Evolutionary conservation across 1,140 invertebrate species (phyloP), one percentile per base, ranked within the genome.

Genomic region (Eriocheir sinensis): DNA sequence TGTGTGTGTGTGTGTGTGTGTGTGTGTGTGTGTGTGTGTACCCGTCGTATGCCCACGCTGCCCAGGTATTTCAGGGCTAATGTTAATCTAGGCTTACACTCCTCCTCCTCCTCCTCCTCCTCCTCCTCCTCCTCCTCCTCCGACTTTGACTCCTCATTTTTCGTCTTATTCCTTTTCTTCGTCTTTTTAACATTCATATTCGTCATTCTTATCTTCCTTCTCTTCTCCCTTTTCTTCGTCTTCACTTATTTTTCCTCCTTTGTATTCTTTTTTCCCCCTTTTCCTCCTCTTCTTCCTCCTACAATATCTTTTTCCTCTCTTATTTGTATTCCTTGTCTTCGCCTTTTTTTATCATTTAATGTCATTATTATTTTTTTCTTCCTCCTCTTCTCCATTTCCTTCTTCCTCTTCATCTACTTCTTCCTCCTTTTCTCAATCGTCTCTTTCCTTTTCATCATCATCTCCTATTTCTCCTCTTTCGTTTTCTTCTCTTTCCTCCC

Each of bases 51-150:
- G 44, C 44, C 44, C 44, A 48, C 44, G 60, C 21, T 72, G 60
- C 21, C n/a, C 27, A 72, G 60, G 21, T 72, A 72, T 72, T 72
- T 72, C n/a, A 72, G n/a, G 60, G 60, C 60, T 72, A 72, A 72
- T 72, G 6, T 72, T 72, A n/a, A 72, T 72, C 17, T 72, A 72
- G 60, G 60, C 60, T 72, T 72, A 72, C 60, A 72, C 60, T 72
- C 60, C 60, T 72, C 60, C 21, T 72, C 60, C 60, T 72, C 60
- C 60, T 72, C 60, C 60, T 72, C 60, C 60, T 72, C 60, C 60
- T 72, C 60, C 60, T n/a, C 60, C 27, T n/a, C 27, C 60, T n/a
- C 27, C 60, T n/a, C 27, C 60, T n/a, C 27, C 60, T n/a, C 27
- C 60, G 6, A 4, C 60, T n/a, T 21, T n/a, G n/a, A n/a, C 21